phyloP scores from a whole-genome alignment of 2,113 vertebrate genomes.

The Takifugu bimaculatus region DNA sequence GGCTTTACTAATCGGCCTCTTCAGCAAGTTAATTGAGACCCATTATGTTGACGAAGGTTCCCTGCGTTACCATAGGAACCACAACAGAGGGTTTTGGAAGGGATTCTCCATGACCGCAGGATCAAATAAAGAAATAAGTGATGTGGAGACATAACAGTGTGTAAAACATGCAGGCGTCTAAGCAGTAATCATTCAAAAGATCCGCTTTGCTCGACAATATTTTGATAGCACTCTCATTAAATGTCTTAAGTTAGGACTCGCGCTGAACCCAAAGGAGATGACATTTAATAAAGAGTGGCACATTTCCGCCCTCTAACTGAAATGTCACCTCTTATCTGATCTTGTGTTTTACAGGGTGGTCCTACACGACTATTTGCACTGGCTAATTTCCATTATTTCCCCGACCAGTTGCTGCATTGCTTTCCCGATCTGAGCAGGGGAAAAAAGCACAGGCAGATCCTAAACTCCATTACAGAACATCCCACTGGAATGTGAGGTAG shows the following conservation, averaged over 20 bases:
- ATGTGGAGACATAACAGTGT: background rate
- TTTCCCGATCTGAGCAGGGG: slow-evolving; percentile 51
- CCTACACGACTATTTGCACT: background rate
- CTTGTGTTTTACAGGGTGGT: too few species aligned
- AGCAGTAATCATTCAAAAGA: background rate
- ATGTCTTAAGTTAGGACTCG: background rate
- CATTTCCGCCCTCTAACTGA: background rate
- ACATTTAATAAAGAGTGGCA: too few species aligned
- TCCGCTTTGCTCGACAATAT: too few species aligned
- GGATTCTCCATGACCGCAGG: slow-evolving; percentile 28
- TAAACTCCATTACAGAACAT: slow-evolving; percentile 56
- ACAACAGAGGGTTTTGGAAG: slow-evolving; percentile 48
- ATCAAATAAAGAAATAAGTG: slow-evolving; percentile 44
- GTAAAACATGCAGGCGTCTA: background rate
- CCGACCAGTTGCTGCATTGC: slow-evolving; percentile 19
- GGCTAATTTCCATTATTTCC: slow-evolving; percentile 19
- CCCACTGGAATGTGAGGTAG: slow-evolving; percentile 37
- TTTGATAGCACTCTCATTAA: background rate
- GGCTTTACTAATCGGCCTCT: slow-evolving; percentile 67
- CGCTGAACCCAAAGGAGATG: background rate
- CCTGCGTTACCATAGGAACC: slow-evolving; percentile 67
- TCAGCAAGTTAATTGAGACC: slow-evolving; percentile 64
- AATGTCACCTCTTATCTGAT: slow-evolving; percentile 6
- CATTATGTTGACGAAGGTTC: slow-evolving; percentile 57
- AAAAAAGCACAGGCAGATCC: slow-evolving; percentile 43